Conservation (phyloP, 2,888 invertebrate genomes). For the Heliconius aoede region DNA sequence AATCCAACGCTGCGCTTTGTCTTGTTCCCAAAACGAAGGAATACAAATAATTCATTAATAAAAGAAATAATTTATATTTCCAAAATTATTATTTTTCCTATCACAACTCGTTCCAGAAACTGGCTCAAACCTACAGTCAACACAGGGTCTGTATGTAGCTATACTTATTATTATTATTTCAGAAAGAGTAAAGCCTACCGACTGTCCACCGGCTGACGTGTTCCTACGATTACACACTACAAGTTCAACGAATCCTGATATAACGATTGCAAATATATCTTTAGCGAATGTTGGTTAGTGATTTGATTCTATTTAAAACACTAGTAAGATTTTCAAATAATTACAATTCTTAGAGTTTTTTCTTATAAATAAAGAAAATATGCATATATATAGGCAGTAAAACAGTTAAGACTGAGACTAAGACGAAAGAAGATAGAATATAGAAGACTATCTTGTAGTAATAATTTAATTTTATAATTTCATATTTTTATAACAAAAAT, state of each 20-base stretch:
- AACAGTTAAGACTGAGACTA: no score
- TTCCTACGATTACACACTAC: constrained; percentile 38
- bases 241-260: constrained; percentile 39
- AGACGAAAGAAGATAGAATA: no score
- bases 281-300: constrained; percentile 48
- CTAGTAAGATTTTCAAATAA: background rate
- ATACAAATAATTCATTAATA: background rate
- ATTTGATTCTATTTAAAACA: background rate
- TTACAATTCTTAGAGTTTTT: background rate
- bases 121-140: constrained; percentile 12
- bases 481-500: background rate
- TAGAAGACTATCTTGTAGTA: background rate
- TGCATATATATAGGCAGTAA: background rate
- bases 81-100: background rate
- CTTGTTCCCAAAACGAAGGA: background rate
- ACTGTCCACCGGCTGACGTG: constrained; percentile 46
- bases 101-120: background rate
- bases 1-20: background rate
- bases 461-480: background rate
- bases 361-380: background rate
- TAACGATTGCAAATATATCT: constrained; percentile 44
- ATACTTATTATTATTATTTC: constrained; percentile 40
- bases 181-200: constrained; percentile 44
- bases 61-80: no score
- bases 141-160: constrained; percentile 38